phyloP scores from a whole-genome alignment of 2,888 invertebrate genomes.

The Aphidoletes aphidimyza region DNA sequence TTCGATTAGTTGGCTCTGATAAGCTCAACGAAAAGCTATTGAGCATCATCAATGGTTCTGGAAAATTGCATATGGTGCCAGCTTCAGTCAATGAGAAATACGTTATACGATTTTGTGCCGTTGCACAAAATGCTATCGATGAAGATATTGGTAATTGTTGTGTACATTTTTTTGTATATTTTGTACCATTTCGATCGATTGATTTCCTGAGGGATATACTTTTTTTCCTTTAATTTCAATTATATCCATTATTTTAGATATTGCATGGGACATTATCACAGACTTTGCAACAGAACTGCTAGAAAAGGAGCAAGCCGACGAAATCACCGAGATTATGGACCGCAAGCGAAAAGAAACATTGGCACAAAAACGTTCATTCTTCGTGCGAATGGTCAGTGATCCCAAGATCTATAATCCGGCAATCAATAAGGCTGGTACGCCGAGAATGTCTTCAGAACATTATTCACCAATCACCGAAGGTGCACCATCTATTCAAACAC shows the following conservation, averaged over 20 bases:
- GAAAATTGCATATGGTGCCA: constrained; percentile 96
- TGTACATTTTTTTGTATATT: no score
- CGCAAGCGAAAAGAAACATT: constrained; percentile 82
- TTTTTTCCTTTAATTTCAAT: constrained; percentile 56
- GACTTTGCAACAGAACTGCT: constrained; percentile 84
- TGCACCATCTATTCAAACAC: constrained; percentile 64
- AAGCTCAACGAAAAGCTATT: constrained; percentile 91
- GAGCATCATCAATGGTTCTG: constrained; percentile 93
- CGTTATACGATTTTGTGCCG: constrained; percentile 94
- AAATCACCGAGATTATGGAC: constrained; percentile 78
- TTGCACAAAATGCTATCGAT: constrained; percentile 87
- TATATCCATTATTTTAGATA: no score
- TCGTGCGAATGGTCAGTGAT: constrained; percentile 97
- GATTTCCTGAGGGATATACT: not conserved
- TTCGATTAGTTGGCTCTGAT: constrained; percentile 82
- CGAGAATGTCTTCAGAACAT: constrained; percentile 65
- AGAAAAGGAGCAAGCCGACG: constrained; percentile 75
- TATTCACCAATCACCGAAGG: constrained; percentile 62
- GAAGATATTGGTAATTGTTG: constrained; percentile 77
- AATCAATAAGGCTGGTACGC: constrained; percentile 80
- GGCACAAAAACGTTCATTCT: constrained; percentile 93
- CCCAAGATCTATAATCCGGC: constrained; percentile 96
- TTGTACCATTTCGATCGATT: no score
- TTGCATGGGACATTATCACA: constrained; percentile 85
- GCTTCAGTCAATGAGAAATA: constrained; percentile 89